Evolutionary conservation across 2,113 vertebrate genomes (phyloP).

Genomic region (Okapia johnstoni): DNA sequence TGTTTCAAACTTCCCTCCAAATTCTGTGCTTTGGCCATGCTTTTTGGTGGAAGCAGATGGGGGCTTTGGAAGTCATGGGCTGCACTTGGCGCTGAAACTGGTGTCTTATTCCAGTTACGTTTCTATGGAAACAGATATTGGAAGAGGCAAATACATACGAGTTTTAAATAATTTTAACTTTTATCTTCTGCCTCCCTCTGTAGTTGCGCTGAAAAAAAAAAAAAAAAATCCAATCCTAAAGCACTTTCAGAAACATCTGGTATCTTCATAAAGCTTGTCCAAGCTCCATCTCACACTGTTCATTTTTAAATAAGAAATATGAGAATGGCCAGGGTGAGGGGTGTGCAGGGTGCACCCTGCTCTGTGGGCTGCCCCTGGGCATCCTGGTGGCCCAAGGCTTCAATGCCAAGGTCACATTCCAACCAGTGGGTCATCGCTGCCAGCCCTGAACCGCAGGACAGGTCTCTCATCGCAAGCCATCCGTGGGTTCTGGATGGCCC

Average conservation of each 20-base stretch:
- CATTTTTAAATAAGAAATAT: neutral
- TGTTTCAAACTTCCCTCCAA: constrained; percentile 32
- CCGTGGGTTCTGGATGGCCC: neutral
- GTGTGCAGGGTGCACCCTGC: neutral
- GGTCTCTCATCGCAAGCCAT: neutral
- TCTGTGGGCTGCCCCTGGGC: neutral
- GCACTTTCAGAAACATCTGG: constrained; percentile 23
- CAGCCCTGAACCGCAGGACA: neutral
- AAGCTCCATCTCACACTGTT: neutral
- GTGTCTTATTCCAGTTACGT: constrained; percentile 47
- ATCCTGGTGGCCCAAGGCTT: neutral
- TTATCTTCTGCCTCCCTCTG: constrained; percentile 58
- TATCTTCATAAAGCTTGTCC: neutral
- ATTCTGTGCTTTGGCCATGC: neutral
- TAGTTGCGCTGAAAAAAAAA: neutral
- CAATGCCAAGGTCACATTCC: neutral
- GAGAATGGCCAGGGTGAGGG: neutral
- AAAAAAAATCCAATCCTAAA: neutral
- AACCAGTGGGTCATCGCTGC: neutral
- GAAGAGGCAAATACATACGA: constrained; percentile 52
- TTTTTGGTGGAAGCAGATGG: neutral
- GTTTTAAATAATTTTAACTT: constrained; percentile 64
- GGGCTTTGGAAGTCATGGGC: constrained; percentile 15
- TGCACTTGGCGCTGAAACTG: constrained; percentile 42
- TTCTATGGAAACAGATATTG: constrained; percentile 68